Base-by-base conservation (phyloP, 2,797 vertebrate species). In the Anguilla megastoma region DNA sequence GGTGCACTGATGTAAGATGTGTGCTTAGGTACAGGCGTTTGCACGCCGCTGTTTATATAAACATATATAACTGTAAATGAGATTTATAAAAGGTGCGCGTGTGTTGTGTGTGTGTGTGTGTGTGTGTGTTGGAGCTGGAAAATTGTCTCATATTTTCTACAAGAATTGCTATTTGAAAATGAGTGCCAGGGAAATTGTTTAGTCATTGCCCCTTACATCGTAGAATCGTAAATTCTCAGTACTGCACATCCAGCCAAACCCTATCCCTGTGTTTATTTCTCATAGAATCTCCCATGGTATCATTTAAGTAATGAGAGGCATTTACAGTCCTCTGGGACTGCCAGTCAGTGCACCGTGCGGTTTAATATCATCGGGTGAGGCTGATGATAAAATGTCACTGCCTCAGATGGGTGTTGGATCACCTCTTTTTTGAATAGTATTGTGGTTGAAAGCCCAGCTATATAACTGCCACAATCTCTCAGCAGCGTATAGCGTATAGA, bases 21-120 rank as follows among this genome's bases (percentile, higher is more conserved):
- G 74, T 33, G 85, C 41, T 63, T 36, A 71, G 41, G 45, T 66
- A 63, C 87, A 86, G n/a, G 63, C 88, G 88, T 30, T 63, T 36
- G 63, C 30, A 33, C 27, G 56, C 36, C 41, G 24, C 16, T 21
- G 16, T 14, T 79, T 69, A 69, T 58, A 58, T 58, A 58, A 16
- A 18, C 14, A 58, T 58, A 58, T 21, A 58, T 58, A 58, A 16
- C 14, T 58, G 14, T 56, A 56, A 14, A 56, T 56, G 2, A 58
- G 14, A 18, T 58, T 16, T 18, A 18, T 58, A 58, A 58, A 58
- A 16, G 14, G 14, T 16, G 24, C 36, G 2, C 36, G 36, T 41
- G 2, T 41, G 36, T 41, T 41, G 36, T 60, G 58, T 60, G 16
- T 63, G 60, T 24, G 60, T 63, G n/a, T 69, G 63, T 69, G 63